Evolutionary conservation across 2,888 invertebrate genomes (phyloP), one percentile per base, ranked within the genome.

Genomic region (Synergus itoensis): DNA sequence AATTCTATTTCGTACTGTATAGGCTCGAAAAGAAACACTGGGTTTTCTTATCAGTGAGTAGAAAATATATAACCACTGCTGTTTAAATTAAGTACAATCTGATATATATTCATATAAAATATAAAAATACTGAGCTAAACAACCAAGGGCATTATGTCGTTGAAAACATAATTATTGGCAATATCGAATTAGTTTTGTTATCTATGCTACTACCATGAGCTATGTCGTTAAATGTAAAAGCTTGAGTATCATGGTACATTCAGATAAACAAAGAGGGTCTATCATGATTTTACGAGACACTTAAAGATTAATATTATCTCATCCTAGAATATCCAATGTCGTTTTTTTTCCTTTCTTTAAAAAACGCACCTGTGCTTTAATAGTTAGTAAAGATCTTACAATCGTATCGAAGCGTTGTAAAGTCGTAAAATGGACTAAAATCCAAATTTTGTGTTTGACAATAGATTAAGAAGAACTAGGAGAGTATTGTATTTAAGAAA

Each of bases 91-190:
- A 90, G 91, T 90, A 90, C 90, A 91, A 91, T 88, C 89, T 87
- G 86, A 90, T 84, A 81, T 83, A 82, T 87, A 85, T 88, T 87
- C 84, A 83, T 88, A 88, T 84, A 89, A 86, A 87, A 89, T 89
- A 89, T 84, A 91, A 91, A 92, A 92, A 92, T 92, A 92, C 91
- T 92, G 92, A 89, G 89, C 87, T 90, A 89, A 87, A 88, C 87
- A 87, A 88, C 83, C 84, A 82, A 85, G 73, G 65, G 63, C 76
- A 76, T 65, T 80, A 67, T 67, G 62, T 79, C 64, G 40, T 40
- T 77, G 40, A 62, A 78, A 81, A 73, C 65, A 78, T 67, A 43
- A 73, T 79, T 69, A 64, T 78, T 81, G 77, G 82, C 81, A 83
- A 83, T 80, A 80, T 76, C 78, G 81, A 80, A 77, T 78, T 79